These are phyloP conservation scores for Coenobita brevimanus DNA, from an alignment of 1,140 invertebrate species.

Conservation along the genomic window DNA sequence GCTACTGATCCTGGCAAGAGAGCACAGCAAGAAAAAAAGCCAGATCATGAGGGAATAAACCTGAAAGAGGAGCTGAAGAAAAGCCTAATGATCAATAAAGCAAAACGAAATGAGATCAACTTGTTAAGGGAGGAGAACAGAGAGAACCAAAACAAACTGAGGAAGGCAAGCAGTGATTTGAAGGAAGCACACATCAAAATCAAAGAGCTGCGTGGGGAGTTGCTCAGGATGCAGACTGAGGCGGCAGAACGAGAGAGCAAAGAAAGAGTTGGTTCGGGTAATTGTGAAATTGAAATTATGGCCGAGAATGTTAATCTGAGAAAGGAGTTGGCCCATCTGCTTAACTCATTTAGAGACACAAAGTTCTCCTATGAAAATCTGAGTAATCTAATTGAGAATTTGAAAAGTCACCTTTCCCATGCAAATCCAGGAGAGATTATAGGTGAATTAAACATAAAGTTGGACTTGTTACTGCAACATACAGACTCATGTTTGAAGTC, in stretches of 20 bases:
- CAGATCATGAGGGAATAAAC: slow-evolving; percentile 35
- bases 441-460: not conserved
- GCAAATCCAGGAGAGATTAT: not conserved
- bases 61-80: slow-evolving; percentile 59
- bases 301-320: slow-evolving; percentile 55
- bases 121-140: slow-evolving; percentile 30
- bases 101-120: slow-evolving; percentile 46
- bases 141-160: slow-evolving; percentile 21
- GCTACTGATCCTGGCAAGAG: not conserved
- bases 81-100: slow-evolving; percentile 58
- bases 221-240: slow-evolving; percentile 45
- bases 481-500: slow-evolving; percentile 2
- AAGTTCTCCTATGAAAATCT: slow-evolving; percentile 7
- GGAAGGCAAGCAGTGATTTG: slow-evolving; percentile 37
- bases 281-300: not conserved
- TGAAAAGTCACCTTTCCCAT: not conserved
- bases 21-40: not conserved
- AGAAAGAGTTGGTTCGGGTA: not conserved
- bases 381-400: slow-evolving; percentile 12
- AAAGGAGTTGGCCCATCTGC: slow-evolving; percentile 32
- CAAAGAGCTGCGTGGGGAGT: slow-evolving; percentile 10
- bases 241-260: slow-evolving; percentile 24
- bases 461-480: not conserved
- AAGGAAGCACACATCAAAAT: slow-evolving; percentile 45
- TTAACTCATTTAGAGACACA: not conserved